Evolutionary conservation across 2,888 invertebrate genomes (phyloP), one percentile per base, ranked within the genome.

Genomic region (Euclidia mi): DNA sequence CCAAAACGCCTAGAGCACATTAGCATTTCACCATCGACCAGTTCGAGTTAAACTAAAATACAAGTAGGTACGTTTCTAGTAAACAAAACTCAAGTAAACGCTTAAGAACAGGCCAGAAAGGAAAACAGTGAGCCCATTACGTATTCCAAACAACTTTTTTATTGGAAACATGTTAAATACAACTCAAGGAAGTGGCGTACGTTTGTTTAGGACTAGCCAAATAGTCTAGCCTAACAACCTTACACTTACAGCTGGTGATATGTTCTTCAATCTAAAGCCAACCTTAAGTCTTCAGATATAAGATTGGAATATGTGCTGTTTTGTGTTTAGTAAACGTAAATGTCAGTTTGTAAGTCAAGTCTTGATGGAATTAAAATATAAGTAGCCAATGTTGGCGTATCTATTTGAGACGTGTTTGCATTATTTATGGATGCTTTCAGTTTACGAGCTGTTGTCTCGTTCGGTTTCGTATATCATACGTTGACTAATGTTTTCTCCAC

Each of bases 141-240:
- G 80, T 78, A 85, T 82, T 77, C 83, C 82, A 85, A 85, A 86
- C 81, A 85, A 84, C 80, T 84, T 84, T 85, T 87, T 85, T 81
- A 87, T 84, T 83, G 79, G 83, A 73, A 80, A 86, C 85, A 86
- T 84, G 86, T 86, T 85, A 85, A 84, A 87, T 84, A 82, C 80
- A 81, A 74, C 70, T 71, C 62, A 64, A 78, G 79, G 76, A 84
- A 81, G 81, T 79, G 81, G 65, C 78, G 64, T 64, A 29, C 59
- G 85, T 85, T 87, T 86, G 76, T 76, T 82, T 86, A 87, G 87
- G 87, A 82, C 83, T 65, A 69, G 46, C 43, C 70, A 82, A 84
- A 81, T 79, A 83, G 70, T 74, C 76, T 73, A 70, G 66, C 9
- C 17, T 10, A 6, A 55, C 71, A 53, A 67, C 51, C 17, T 47